phyloP scores from a whole-genome alignment of 2,888 invertebrate genomes.

The Luffia ferchaultella region DNA sequence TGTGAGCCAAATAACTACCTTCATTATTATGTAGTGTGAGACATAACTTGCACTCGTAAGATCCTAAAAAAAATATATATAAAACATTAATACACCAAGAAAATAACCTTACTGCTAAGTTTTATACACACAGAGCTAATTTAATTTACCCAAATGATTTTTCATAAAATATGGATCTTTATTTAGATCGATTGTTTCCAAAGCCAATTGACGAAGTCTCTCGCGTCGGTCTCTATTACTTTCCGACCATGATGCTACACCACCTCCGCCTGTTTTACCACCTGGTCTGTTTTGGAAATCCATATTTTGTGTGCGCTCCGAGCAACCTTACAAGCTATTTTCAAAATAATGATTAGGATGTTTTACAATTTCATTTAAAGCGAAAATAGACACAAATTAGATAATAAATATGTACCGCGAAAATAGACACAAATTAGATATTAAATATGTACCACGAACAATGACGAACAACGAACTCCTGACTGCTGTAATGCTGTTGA shows the following conservation, averaged over 20 bases:
- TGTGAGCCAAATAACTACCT: slow-evolving; percentile 98
- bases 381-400: too few species aligned
- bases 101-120: too few species aligned
- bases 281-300: slow-evolving; percentile 99
- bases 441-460: too few species aligned
- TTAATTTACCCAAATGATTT: slow-evolving; percentile 85
- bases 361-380: too few species aligned
- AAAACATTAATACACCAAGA: slow-evolving; percentile 1
- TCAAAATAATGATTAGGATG: too few species aligned
- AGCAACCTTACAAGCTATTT: too few species aligned
- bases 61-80: slow-evolving; percentile 67
- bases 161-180: slow-evolving; percentile 99
- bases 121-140: background rate
- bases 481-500: too few species aligned
- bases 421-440: too few species aligned
- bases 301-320: slow-evolving; percentile 70
- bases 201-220: slow-evolving; percentile 91
- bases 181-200: slow-evolving; percentile 98
- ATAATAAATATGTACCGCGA: too few species aligned
- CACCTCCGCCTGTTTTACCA: slow-evolving; percentile 99
- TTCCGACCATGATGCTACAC: slow-evolving; percentile 99
- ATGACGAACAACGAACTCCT: too few species aligned
- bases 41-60: slow-evolving; percentile 99
- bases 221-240: slow-evolving; percentile 97
- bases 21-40: slow-evolving; percentile 98